Conservation (phyloP, 2,888 invertebrate species). For the Andrena hattorfiana region DNA sequence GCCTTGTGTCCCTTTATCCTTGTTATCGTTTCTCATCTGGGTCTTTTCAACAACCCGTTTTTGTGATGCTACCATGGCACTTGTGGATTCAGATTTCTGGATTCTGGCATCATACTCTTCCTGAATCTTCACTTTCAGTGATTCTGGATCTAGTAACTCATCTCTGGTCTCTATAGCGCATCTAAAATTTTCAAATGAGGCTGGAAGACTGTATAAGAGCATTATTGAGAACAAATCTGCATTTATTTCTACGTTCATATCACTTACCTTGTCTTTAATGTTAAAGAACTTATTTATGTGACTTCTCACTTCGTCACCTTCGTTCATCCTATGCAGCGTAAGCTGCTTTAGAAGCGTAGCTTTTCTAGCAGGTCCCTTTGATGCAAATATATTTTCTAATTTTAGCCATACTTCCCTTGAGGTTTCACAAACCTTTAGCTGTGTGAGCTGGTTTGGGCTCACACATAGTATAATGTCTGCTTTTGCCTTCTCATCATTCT, state of each 20-base stretch:
- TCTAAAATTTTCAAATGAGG: too few species aligned
- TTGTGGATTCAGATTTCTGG: too few species aligned
- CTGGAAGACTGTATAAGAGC: neutral
- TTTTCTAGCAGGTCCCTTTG: too few species aligned
- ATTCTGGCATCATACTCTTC: too few species aligned
- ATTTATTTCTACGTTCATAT: neutral
- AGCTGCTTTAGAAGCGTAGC: constrained; percentile 10
- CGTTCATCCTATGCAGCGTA: neutral
- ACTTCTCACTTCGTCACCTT: neutral
- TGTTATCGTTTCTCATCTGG: too few species aligned
- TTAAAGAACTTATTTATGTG: neutral
- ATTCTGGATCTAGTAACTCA: too few species aligned
- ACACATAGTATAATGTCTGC: constrained; percentile 10
- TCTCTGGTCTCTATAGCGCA: too few species aligned
- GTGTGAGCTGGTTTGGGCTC: neutral
- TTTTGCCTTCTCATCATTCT: constrained; percentile 10
- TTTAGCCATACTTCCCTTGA: constrained; percentile 11
- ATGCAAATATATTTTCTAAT: too few species aligned
- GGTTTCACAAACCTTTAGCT: constrained; percentile 13
- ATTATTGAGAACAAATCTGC: neutral
- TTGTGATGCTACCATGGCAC: too few species aligned
- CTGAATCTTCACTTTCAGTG: too few species aligned
- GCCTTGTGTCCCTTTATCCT: too few species aligned
- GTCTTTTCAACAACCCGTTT: too few species aligned
- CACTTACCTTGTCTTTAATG: neutral